Base-by-base conservation (phyloP, 2,113 vertebrate species). In the Cygnus atratus region DNA sequence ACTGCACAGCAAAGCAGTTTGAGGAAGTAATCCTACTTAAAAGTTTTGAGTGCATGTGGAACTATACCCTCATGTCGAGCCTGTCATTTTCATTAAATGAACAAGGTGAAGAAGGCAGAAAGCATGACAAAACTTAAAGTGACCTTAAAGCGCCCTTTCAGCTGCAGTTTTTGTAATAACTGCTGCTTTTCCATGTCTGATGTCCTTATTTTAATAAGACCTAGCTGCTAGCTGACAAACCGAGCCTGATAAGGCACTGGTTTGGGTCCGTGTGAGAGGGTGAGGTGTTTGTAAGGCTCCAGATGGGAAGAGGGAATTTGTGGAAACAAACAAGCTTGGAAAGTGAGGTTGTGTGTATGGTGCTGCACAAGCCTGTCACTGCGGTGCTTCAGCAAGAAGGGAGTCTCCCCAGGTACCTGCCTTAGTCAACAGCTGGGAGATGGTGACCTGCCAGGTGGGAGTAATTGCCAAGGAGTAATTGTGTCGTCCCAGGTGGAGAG, bases 271-370 rank as follows among this genome's bases (percentile, higher is more conserved):
- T 29, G 20, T 21, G 46, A 43, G 17, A 57, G 28, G 5, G 1
- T 73, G 54, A 61, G 48, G 46, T 61, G 57, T 70, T 72, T 16
- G 0, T 48, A 44, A 48, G 19, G 21, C 26, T 48, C 21, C 5
- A 8, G 54, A 6, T n/a, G 2, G 63, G 25, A 67, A 41, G 16
- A 46, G 50, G 31, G 8, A 22, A 14, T 71, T 59, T 74, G 14
- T 78, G 37, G 37, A 59, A 76, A 55, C 39, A 37, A 61, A 11
- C 2, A 41, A 65, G 15, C 43, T 52, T 57, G 4, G 44, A 4
- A 43, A 82, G 22, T 20, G 43, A 5, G 70, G 48, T 21, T 43
- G 28, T 66, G 25, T 0, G 0, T 0, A 0, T 37, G 57, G 31
- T 86, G 62, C 66, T 71, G 22, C 46, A 6, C 2, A 54, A 74